Base-by-base conservation (phyloP, 2,113 vertebrate species). In the Riparia riparia region DNA sequence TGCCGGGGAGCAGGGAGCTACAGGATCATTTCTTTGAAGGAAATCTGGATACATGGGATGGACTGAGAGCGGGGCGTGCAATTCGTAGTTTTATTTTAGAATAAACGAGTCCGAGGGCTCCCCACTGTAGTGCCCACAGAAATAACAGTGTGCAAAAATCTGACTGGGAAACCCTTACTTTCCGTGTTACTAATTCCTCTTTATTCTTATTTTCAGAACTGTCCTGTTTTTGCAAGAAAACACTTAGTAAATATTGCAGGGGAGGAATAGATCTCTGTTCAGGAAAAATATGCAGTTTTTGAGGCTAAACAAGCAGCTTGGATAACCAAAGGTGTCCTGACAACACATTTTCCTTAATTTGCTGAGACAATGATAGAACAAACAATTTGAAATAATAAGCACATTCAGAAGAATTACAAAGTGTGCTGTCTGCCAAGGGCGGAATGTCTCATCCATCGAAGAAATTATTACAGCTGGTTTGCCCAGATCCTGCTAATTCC, bases 31-130 rank as follows among this genome's bases (percentile, higher is more conserved):
- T 25, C 32, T 47, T 34, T 9, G 47, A 19, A 44, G 66, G 58
- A 13, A 1, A 10, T 17, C 22, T 32, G 66, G 68, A 5, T 12
- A 3, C 0, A 0, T 17, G 53, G 37, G n/a, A 12, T 7, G 44
- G 65, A 3, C 19, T 5, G n/a, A 32, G 58, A 47, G 54, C 0
- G 13, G 24, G 9, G 71, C 53, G 5, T 88, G 54, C 17, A 69
- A 9, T 21, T 65, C 17, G 2, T 1, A 6, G 34, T 11, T 37
- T 53, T 44, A 29, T 53, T 79, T 79, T 14, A 64, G 41, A 71
- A 60, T 56, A 29, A 57, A 50, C 2, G 1, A 10, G 19, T 24
- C 87, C 70, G 53, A 39, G 71, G 34, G 31, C 42, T 51, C 6
- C 29, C 9, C 14, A 2, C 4, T 6, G 42, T 8, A 13, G 44